Base-by-base conservation (phyloP, 2,797 vertebrate species). In the Alauda arvensis region DNA sequence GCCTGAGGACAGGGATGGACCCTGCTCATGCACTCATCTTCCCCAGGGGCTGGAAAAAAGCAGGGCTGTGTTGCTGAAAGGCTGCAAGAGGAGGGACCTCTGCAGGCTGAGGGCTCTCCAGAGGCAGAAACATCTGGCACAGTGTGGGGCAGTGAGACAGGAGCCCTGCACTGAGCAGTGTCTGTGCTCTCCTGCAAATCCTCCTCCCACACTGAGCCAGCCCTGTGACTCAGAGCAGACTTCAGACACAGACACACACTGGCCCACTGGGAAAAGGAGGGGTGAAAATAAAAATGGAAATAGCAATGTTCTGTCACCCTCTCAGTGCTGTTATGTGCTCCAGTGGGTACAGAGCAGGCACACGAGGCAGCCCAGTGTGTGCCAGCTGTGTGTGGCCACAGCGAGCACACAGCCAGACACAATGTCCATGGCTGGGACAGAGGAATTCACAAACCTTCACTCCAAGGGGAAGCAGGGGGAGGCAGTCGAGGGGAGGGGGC, bases 301-400 rank as follows among this genome's bases (percentile, higher is more conserved):
- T 0, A 69, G 68, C 56, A 81, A n/a, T 4, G 8, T 39, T 85
- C 20, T n/a, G 18, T 28, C 67, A 49, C 12, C 26, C 49, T 72
- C n/a, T 20, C 15, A 18, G 65, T 13, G 55, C 34, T 55, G 60
- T 20, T 21, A 14, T 1, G 3, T 2, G 5, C 12, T 67, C 68
- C 49, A 24, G 29, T 0, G 1, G 33, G 31, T 39, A 19, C 0
- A 1, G 49, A 18, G 6, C 0, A 0, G 0, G 51, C 53, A 59
- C 25, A 68, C 1, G 0, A 4, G 34, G 46, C 2, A 18, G 49
- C 3, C 15, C 3, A 4, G 71, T 4, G 34, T 12, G 33, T 70
- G 66, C 37, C 69, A 31, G 45, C 52, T 3, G 2, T 9, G 56
- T 31, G 39, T 10, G 2, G 62, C 43, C 71, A 56, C 14, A 37